A percentile compares a stretch with the other conserved stretches of the same genome.
Conservation (phyloP, 2,888 invertebrate genomes). For the Thecocarcelia acutangulata region DNA sequence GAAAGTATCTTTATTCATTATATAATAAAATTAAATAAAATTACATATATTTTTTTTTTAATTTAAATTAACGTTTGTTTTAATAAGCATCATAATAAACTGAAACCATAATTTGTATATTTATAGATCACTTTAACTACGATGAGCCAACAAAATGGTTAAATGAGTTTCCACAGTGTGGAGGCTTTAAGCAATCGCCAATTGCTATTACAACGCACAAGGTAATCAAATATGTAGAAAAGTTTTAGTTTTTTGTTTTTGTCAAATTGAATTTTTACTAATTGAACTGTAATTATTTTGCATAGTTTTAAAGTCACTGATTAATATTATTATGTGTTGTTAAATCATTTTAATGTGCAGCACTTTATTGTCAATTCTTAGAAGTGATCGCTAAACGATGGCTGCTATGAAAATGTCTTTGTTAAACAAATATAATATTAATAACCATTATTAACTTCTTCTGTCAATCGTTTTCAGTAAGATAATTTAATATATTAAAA, state of each 20-base stretch:
- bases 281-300: neutral
- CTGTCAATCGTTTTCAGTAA: no score
- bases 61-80: neutral
- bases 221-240: conserved; percentile 69
- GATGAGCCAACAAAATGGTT: conserved; percentile 82
- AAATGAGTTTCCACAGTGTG: conserved; percentile 84
- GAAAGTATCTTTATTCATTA: no score
- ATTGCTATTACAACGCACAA: conserved; percentile 74
- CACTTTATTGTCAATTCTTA: neutral
- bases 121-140: conserved; percentile 73
- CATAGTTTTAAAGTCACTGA: neutral
- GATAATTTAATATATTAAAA: no score
- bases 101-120: conserved; percentile 23
- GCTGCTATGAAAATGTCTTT: no score
- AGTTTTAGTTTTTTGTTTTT: neutral
- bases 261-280: neutral
- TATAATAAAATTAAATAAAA: no score
- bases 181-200: conserved; percentile 86
- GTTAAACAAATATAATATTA: no score
- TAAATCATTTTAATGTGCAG: conserved; percentile 1
- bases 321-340: neutral
- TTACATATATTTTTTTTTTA: no score
- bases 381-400: neutral
- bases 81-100: conserved; percentile 1
- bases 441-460: no score